These are phyloP conservation scores for Sweltsa coloradensis DNA, from an alignment of 1,140 invertebrate genomes.

Conservation along the genomic window DNA sequence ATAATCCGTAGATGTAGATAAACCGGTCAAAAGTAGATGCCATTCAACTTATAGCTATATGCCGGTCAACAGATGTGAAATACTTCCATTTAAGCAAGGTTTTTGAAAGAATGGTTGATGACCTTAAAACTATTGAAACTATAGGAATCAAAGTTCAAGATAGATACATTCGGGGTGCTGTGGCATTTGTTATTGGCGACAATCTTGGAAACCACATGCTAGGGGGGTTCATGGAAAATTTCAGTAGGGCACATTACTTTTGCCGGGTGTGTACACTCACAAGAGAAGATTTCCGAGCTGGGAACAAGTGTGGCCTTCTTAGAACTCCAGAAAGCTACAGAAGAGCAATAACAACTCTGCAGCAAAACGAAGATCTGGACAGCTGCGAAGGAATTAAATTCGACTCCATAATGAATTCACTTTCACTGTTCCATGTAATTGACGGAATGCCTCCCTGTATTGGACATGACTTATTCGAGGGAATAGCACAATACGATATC, in stretches of 20 bases:
- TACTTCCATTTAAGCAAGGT: not conserved
- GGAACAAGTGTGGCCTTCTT: not conserved
- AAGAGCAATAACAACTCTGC: not conserved
- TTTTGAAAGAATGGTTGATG: not conserved
- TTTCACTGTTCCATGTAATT: slow-evolving; percentile 6
- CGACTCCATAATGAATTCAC: slow-evolving; percentile 5
- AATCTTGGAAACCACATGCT: slow-evolving; percentile 22
- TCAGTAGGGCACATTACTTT: slow-evolving; percentile 18
- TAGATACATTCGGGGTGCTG: slow-evolving; percentile 16
- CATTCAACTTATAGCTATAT: slow-evolving; percentile 3
- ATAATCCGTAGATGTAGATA: too few species aligned
- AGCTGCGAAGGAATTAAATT: slow-evolving; percentile 6
- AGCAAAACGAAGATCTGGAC: not conserved
- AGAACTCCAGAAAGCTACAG: slow-evolving; percentile 1
- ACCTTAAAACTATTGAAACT: not conserved
- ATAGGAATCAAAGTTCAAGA: not conserved
- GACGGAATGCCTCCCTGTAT: slow-evolving; percentile 10
- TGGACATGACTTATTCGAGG: slow-evolving; percentile 11
- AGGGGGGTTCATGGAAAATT: slow-evolving; percentile 22
- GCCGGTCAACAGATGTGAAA: not conserved
- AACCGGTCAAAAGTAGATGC: slow-evolving; percentile 2
- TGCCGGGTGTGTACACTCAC: slow-evolving; percentile 19
- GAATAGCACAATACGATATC: slow-evolving; percentile 8
- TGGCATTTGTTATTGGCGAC: slow-evolving; percentile 23
- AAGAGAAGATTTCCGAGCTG: not conserved